Base-by-base conservation (phyloP, 1,140 invertebrate species). In the Subanguina moxae region DNA sequence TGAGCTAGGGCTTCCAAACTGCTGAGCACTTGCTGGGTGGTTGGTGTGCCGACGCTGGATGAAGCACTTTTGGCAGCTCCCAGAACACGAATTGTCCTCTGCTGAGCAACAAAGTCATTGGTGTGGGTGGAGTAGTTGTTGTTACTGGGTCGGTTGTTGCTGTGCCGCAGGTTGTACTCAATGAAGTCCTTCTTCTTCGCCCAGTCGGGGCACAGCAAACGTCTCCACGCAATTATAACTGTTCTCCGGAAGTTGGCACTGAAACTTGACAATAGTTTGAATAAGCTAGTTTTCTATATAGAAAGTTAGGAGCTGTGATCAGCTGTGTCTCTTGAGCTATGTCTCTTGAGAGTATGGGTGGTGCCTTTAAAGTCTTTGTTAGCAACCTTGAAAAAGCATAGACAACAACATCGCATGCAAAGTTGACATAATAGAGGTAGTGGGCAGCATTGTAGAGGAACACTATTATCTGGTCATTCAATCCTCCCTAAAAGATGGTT, bases 341-440 rank as follows among this genome's bases (percentile, higher is more conserved):
- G 15, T 27, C 1, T 52, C 21, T 43, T 67, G n/a, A 62, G 42
- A n/a, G n/a, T n/a, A n/a, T n/a, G n/a, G 27, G 15, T 62, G 46
- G 38, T n/a, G n/a, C n/a, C n/a, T n/a, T n/a, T n/a, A n/a, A n/a
- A n/a, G n/a, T n/a, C n/a, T n/a, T n/a, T n/a, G n/a, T n/a, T n/a
- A 38, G 3, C 32, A 38, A 80, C 78, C 80, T 82, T 17, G 78
- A 82, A 64, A 81, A 82, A 5, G 79, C 80, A 57, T 82, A 82
- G 32, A 82, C 80, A 17, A 82, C 59, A 5, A 82, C 71, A 69
- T 82, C 80, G 56, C 71, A 75, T 1, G 80, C 76, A 61, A 82
- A 83, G 48, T 82, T 82, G 42, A 82, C 48, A 59, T 82, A 82
- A 57, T 82, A 82, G 19, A 82, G 62, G 62, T 82, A 82, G 58